Conservation (phyloP, 2,113 vertebrate species). For the Sarotherodon lohbergeri region DNA sequence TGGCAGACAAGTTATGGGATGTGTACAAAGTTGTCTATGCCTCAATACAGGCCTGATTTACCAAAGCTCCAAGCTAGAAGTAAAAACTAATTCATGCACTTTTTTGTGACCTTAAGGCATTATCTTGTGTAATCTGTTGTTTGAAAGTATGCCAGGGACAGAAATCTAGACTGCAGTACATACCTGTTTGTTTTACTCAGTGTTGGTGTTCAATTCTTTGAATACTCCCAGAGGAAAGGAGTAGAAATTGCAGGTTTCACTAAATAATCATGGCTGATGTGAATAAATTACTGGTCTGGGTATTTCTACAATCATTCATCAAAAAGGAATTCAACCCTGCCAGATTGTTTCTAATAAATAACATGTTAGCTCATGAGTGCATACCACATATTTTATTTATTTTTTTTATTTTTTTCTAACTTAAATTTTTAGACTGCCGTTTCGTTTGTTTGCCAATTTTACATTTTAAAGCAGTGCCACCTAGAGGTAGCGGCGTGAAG, state of each 20-base stretch:
- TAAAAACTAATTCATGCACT: not conserved
- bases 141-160: constrained; percentile 35
- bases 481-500: constrained; percentile 22
- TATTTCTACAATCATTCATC: not conserved
- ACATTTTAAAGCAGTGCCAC: constrained; percentile 41
- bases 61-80: constrained; percentile 14
- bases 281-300: not conserved
- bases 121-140: constrained; percentile 29
- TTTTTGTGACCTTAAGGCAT: constrained; percentile 1
- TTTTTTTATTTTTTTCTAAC: not conserved
- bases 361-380: constrained; percentile 6
- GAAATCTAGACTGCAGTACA: not conserved
- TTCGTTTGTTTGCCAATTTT: not conserved
- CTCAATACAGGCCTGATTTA: constrained; percentile 21
- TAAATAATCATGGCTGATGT: not conserved
- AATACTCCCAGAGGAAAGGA: not conserved
- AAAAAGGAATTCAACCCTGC: not conserved
- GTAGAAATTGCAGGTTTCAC: not conserved
- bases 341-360: constrained; percentile 12
- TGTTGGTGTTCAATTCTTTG: not conserved
- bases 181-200: not conserved
- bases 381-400: not conserved
- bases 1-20: constrained; percentile 40
- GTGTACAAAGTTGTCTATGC: constrained; percentile 14
- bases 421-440: not conserved